These are phyloP conservation scores for Heliconius congener DNA, from an alignment of 1,140 invertebrate genomes.

Conservation along the genomic window DNA sequence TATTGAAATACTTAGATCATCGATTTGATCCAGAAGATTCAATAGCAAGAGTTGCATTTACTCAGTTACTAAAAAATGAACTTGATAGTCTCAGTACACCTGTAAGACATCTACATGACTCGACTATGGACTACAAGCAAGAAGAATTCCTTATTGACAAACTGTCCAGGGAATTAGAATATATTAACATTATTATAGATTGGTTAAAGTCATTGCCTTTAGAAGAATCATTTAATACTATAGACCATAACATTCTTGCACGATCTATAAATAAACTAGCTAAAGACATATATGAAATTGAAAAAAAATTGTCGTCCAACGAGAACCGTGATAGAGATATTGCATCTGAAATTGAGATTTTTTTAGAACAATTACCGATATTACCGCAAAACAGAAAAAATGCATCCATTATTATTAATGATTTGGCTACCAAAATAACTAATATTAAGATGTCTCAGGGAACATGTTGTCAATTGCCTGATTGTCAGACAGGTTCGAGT, in stretches of 20 bases:
- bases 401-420: conserved; percentile 32
- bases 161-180: conserved; percentile 48
- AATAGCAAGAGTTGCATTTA: conserved; percentile 42
- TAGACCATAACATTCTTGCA: conserved; percentile 37
- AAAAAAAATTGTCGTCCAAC: conserved; percentile 36
- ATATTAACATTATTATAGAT: conserved; percentile 51
- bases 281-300: conserved; percentile 45
- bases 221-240: conserved; percentile 39
- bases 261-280: conserved; percentile 50
- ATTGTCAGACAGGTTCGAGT: neutral
- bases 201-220: conserved; percentile 53
- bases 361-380: conserved; percentile 38
- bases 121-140: conserved; percentile 23
- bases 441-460: conserved; percentile 9
- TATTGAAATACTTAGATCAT: conserved; percentile 50
- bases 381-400: conserved; percentile 32
- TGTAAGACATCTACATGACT: neutral
- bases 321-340: conserved; percentile 31
- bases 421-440: conserved; percentile 41
- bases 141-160: conserved; percentile 31
- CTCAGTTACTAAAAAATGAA: conserved; percentile 45
- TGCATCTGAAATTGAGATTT: conserved; percentile 33
- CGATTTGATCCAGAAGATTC: conserved; percentile 45
- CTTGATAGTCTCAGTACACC: conserved; percentile 44
- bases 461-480: neutral